Evolutionary conservation across 53 echinoderm and acorn worm genomes (phyloP), one percentile per base, ranked within the genome.

Genomic region (Apostichopus leukothele): DNA sequence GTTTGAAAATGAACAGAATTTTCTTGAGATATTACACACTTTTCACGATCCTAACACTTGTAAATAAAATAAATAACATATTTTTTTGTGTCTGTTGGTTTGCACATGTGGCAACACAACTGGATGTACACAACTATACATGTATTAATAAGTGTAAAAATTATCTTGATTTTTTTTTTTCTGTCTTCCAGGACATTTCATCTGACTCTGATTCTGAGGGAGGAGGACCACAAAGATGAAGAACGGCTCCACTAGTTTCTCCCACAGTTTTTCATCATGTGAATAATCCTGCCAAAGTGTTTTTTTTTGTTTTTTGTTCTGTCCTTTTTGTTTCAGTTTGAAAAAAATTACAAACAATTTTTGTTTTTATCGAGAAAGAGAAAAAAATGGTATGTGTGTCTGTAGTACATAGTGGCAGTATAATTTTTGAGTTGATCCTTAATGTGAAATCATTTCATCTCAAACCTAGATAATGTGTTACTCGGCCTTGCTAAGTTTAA

Each of bases 261-360:
- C 85, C 85, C 60, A 85, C 3, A 85, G 85, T 60, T 85, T 67
- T 85, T 85, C 85, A 85, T 85, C 85, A 85, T 85, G 85, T 85
- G 85, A 67, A 12, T 63, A 85, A 85, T 85, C 85, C 85, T 85
- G 85, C 85, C 85, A 85, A 85, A 85, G 85, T 60, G 63, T 50
- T 68, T 85, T 22, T 51, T 1, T 83, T 83, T 60, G 54, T 52
- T 20, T 53, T 79, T 63, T 6, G 63, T 63, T 63, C 16, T 63
- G 63, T 63, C 39, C 39, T 63, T 63, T 63, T 19, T 13, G 71
- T 71, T 71, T n/a, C n/a, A 71, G 18, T 71, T 68, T 68, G 68
- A 16, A 19, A 68, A 68, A 68, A 68, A 16, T 14, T 5, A 19
- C 4, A 68, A 68, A 19, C 68, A 18, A 16, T 18, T 68, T 68